phyloP scores from a whole-genome alignment of 2,888 invertebrate genomes.

The Iselma pallidipennis region DNA sequence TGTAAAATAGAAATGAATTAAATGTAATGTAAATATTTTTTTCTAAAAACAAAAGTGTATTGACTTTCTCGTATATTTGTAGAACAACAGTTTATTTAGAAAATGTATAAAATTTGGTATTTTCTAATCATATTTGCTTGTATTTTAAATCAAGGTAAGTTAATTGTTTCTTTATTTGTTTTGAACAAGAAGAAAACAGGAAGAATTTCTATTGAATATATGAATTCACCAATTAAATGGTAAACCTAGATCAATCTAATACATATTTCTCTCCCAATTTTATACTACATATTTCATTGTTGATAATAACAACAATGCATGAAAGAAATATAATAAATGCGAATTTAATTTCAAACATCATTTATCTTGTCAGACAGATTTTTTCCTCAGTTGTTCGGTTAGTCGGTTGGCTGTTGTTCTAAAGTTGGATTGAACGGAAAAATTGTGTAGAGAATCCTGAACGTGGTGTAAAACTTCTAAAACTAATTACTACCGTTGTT shows the following conservation, averaged over 20 bases:
- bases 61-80: conserved; percentile 1
- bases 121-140: conserved; percentile 11
- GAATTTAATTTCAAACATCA: too few species aligned
- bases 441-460: too few species aligned
- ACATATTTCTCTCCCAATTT: conserved; percentile 11
- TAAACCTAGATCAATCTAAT: conserved; percentile 6
- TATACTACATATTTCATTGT: not conserved
- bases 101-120: conserved; percentile 21
- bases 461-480: not conserved
- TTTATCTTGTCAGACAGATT: too few species aligned
- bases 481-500: not conserved
- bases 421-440: too few species aligned
- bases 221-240: too few species aligned
- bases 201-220: too few species aligned
- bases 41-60: too few species aligned
- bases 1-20: not conserved
- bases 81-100: not conserved
- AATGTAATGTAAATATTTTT: conserved; percentile 3
- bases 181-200: too few species aligned
- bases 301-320: too few species aligned
- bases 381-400: too few species aligned
- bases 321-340: too few species aligned
- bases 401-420: too few species aligned
- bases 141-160: conserved; percentile 16
- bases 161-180: conserved; percentile 3